Conservation (phyloP, 2,797 vertebrate species). For the Zenarchopterus dispar region DNA sequence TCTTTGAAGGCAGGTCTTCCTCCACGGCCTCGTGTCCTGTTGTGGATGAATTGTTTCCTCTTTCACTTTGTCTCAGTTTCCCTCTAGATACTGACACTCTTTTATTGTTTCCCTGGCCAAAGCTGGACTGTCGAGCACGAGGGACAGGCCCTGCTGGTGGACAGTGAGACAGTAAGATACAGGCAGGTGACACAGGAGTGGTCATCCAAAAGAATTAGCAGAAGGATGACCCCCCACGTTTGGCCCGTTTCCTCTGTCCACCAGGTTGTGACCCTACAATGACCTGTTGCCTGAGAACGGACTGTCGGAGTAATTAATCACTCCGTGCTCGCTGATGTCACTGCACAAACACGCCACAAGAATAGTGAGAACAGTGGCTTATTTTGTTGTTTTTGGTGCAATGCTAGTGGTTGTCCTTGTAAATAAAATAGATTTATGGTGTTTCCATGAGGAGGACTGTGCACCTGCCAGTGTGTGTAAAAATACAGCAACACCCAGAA, state of each 20-base stretch:
- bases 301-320: slow-evolving; percentile 65
- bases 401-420: slow-evolving; percentile 43
- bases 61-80: slow-evolving; percentile 88
- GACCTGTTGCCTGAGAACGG: slow-evolving; percentile 69
- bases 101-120: slow-evolving; percentile 80
- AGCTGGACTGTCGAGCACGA: slow-evolving; percentile 31
- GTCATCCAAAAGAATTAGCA: slow-evolving; percentile 56
- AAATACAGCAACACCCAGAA: slow-evolving; percentile 4
- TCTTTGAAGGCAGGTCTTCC: slow-evolving; percentile 98
- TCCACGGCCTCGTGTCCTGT: slow-evolving; percentile 88
- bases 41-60: slow-evolving; percentile 97
- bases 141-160: slow-evolving; percentile 42
- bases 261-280: slow-evolving; percentile 75
- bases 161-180: slow-evolving; percentile 57
- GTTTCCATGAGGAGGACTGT: slow-evolving; percentile 18
- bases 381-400: slow-evolving; percentile 63
- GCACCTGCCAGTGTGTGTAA: slow-evolving; percentile 64
- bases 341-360: slow-evolving; percentile 64
- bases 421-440: slow-evolving; percentile 66
- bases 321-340: slow-evolving; percentile 70
- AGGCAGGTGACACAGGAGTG: slow-evolving; percentile 71
- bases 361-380: slow-evolving; percentile 50
- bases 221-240: slow-evolving; percentile 79
- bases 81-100: slow-evolving; percentile 89
- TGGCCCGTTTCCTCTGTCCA: slow-evolving; percentile 75